phyloP scores from a whole-genome alignment of 2,113 vertebrate species.

The Athene noctua region DNA sequence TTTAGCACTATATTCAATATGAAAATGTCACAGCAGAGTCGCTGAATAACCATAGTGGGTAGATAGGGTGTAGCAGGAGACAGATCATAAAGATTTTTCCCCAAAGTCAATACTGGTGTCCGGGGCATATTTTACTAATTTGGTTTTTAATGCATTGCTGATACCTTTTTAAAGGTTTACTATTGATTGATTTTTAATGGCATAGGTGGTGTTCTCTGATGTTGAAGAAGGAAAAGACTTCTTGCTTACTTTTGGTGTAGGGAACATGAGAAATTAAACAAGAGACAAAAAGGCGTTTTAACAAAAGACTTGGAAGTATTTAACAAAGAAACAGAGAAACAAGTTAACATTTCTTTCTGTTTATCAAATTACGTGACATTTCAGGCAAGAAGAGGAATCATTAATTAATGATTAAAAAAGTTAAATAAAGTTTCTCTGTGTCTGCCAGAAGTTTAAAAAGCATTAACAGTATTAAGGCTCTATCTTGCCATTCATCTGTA shows the following conservation, averaged over 20 bases:
- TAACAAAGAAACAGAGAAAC: neutral
- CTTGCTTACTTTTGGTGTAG: neutral
- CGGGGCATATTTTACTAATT: neutral
- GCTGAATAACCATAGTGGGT: neutral
- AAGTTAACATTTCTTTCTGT: neutral
- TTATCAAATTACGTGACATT: neutral
- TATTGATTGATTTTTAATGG: conserved; percentile 31
- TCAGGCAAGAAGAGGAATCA: neutral
- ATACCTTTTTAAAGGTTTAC: conserved; percentile 17
- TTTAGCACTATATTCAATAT: neutral
- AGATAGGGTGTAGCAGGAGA: neutral
- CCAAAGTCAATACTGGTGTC: neutral
- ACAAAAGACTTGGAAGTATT: neutral
- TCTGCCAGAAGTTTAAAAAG: conserved; percentile 38
- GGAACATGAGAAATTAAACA: neutral
- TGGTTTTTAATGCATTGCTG: conserved; percentile 21
- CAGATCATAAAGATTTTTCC: conserved; percentile 20
- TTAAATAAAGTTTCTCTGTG: neutral
- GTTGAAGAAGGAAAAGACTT: conserved; percentile 7
- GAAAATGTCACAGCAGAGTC: neutral
- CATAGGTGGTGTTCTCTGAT: neutral
- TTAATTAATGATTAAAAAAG: neutral
- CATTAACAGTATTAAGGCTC: neutral
- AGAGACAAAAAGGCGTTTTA: neutral
- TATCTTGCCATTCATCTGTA: conserved; percentile 14